These are phyloP conservation scores for Cylas formicarius DNA, from an alignment of 1,140 invertebrate species.

Conservation along the genomic window DNA sequence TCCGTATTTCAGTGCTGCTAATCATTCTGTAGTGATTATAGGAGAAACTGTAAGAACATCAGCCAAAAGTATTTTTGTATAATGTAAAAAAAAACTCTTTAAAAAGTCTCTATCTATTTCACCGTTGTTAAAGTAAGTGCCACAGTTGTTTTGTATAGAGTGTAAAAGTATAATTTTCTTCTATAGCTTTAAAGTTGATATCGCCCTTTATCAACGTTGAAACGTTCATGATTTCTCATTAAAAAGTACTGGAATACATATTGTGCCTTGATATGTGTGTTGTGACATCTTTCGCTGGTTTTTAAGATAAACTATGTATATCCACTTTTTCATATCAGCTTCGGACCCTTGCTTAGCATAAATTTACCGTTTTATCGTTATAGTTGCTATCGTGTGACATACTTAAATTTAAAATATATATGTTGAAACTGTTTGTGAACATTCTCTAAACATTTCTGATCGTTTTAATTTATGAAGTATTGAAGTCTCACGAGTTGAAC, in stretches of 20 bases:
- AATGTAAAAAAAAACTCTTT: conserved; percentile 13
- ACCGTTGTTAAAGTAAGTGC: conserved; percentile 2
- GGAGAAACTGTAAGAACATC: conserved; percentile 21
- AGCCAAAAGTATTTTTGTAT: conserved; percentile 33
- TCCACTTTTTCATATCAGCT: conserved; percentile 37
- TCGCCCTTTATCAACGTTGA: too few relatives aligned
- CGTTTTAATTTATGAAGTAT: too few relatives aligned
- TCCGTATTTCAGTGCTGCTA: conserved; percentile 32
- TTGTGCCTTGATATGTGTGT: conserved; percentile 38
- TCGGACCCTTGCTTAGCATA: conserved; percentile 36
- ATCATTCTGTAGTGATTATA: conserved; percentile 18
- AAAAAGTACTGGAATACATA: conserved; percentile 39
- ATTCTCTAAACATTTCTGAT: too few relatives aligned
- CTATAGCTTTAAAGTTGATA: background rate
- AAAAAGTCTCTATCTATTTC: conserved; percentile 7
- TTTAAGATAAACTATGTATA: conserved; percentile 24
- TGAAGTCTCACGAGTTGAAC: too few relatives aligned
- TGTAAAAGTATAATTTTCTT: background rate
- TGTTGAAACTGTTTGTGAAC: too few relatives aligned
- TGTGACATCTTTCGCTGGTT: conserved; percentile 32
- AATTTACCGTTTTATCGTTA: conserved; percentile 23
- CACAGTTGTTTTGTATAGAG: background rate
- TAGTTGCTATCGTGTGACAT: too few relatives aligned
- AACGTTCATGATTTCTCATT: conserved; percentile 3
- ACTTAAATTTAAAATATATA: too few relatives aligned